These are phyloP conservation scores for Siniperca chuatsi DNA, from an alignment of 2,113 vertebrate genomes.

Conservation along the genomic window DNA sequence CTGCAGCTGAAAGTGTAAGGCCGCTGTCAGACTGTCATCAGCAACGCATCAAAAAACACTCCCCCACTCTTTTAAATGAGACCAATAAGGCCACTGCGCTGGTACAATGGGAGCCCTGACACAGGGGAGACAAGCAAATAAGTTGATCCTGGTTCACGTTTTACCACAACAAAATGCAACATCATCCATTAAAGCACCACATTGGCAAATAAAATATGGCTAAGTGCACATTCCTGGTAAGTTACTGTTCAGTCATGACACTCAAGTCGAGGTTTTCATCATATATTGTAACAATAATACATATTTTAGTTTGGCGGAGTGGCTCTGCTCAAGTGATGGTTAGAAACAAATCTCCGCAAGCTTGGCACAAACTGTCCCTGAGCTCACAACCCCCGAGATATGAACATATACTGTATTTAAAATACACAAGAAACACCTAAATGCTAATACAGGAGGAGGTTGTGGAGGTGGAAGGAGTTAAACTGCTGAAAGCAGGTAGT, in stretches of 20 bases:
- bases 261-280: neutral
- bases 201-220: neutral
- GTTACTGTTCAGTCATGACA: neutral
- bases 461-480: neutral
- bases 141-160: neutral
- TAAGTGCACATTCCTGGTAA: neutral
- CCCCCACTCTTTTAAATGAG: neutral
- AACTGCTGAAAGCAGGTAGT: neutral
- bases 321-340: neutral
- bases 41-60: neutral
- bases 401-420: neutral
- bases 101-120: neutral
- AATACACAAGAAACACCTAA: neutral
- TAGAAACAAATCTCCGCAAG: neutral
- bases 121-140: neutral
- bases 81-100: neutral
- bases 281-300: neutral
- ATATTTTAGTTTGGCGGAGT: neutral
- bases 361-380: neutral
- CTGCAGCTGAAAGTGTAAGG: slow-evolving; percentile 2
- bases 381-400: neutral
- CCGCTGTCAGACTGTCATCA: neutral
- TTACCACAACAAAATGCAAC: slow-evolving; percentile 1
- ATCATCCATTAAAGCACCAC: neutral
- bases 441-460: neutral